Evolutionary conservation across 2,113 vertebrate genomes (phyloP).

Genomic region (Perca flavescens): DNA sequence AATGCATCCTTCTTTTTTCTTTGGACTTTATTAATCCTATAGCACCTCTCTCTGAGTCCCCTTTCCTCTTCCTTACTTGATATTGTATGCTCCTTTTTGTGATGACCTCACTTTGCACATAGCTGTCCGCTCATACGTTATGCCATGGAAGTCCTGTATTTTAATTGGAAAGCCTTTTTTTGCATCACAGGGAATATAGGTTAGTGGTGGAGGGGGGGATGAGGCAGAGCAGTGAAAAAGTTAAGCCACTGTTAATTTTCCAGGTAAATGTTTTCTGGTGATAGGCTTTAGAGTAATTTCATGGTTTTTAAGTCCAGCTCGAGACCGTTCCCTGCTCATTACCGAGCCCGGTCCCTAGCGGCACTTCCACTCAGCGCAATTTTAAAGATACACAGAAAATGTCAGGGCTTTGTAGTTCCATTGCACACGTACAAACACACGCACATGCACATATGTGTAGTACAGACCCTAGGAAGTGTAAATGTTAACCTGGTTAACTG

Average conservation of each 20-base stretch:
- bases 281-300: conserved; percentile 79
- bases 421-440: conserved; percentile 9
- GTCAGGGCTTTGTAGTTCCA: conserved; percentile 44
- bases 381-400: conserved; percentile 54
- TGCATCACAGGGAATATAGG: conserved; percentile 38
- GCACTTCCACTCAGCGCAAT: conserved; percentile 45
- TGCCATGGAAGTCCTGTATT: conserved; percentile 37
- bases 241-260: conserved; percentile 74
- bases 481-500: conserved; percentile 38
- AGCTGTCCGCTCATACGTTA: conserved; percentile 22
- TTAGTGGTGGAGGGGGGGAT: conserved; percentile 28
- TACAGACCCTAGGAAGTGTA: conserved; percentile 17
- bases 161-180: conserved; percentile 63
- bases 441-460: background rate
- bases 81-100: conserved; percentile 22
- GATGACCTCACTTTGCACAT: conserved; percentile 26
- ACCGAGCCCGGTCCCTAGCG: conserved; percentile 43
- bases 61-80: conserved; percentile 8
- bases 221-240: conserved; percentile 47
- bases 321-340: conserved; percentile 69
- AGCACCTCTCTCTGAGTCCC: too few relatives aligned
- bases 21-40: too few relatives aligned
- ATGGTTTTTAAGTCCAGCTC: conserved; percentile 78
- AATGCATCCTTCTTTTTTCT: background rate
- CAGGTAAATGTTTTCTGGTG: conserved; percentile 79